Base-by-base conservation (phyloP, 2,888 invertebrate species). In the Limenitis arthemis region DNA sequence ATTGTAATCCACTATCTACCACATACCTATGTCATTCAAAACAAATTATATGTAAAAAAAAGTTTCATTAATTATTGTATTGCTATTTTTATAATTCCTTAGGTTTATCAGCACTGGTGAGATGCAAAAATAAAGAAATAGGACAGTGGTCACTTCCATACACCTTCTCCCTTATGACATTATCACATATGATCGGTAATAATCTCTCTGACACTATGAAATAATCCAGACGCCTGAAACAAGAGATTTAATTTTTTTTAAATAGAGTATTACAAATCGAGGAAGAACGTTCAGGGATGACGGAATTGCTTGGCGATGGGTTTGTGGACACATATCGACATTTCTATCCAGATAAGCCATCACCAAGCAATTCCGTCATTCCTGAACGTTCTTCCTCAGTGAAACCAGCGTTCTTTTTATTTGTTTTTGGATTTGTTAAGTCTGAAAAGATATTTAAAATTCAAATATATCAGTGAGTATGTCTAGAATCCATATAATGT, bases 71-170 rank as follows among this genome's bases (percentile, higher is more conserved):
- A 29, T 30, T 36, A 44, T 36, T n/a, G 36, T 11, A 29, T 8
- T 36, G 30, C 20, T 43, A 9, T 9, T 8, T 33, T 37, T 8
- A 8, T 61, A 71, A 79, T 67, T 83, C 82, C 57, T 84, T 84
- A 50, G 84, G 85, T 66, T 83, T 83, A 55, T 77, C 78, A 2
- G 84, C 85, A 40, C 73, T 82, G 51, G 71, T 80, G 9, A 86
- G 66, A 55, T 92, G 89, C 47, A 94, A 70, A 69, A 93, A 93
- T 42, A 97, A 84, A 37, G 94, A 89, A 61, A 98, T 89, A 0
- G 99, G 99, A 73, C 98, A 99, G 79, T 99, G 99, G 77, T 99
- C 99, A 72, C 97, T 98, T 37, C 99, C 99, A 71, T 89, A 90
- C 5, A 98, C 93, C 60, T 93, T 84, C 50, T 88, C 89, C 44